Evolutionary conservation across 1,140 invertebrate species (phyloP).

Genomic region (Saccostrea cuccullata): DNA sequence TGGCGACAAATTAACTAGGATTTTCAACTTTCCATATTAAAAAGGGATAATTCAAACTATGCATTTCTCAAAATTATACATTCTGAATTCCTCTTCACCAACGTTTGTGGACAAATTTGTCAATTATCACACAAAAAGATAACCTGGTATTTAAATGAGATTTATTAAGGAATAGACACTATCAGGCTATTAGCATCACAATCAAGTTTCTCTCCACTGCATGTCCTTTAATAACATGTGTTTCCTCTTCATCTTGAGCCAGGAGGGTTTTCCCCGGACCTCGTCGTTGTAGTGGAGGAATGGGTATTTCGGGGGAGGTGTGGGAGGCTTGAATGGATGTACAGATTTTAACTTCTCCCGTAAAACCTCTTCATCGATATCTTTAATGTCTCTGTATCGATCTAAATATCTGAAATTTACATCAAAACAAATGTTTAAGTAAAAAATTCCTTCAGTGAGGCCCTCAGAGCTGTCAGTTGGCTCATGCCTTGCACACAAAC

Average conservation of each 20-base stretch:
- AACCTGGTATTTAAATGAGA: no score
- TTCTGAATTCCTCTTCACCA: no score
- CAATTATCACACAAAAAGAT: no score
- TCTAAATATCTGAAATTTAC: constrained; percentile 87
- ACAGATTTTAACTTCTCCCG: constrained; percentile 88
- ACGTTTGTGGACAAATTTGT: no score
- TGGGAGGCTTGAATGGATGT: constrained; percentile 88
- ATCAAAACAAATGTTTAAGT: neutral
- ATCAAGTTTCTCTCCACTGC: constrained; percentile 65
- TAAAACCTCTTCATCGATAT: constrained; percentile 92
- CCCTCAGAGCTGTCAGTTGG: no score
- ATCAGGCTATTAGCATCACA: no score
- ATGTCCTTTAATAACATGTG: constrained; percentile 60
- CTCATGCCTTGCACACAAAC: no score
- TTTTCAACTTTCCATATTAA: no score
- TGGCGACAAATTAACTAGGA: no score
- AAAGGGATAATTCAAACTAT: no score
- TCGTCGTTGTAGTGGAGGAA: constrained; percentile 78
- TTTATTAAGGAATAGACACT: no score
- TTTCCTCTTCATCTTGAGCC: constrained; percentile 65
- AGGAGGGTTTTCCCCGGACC: constrained; percentile 54
- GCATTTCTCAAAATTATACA: no score
- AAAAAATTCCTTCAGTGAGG: neutral
- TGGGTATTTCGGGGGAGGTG: constrained; percentile 86
- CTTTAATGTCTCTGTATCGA: constrained; percentile 92